Evolutionary conservation across 2,113 vertebrate species (phyloP).

Genomic region (Dissostichus mawsoni): DNA sequence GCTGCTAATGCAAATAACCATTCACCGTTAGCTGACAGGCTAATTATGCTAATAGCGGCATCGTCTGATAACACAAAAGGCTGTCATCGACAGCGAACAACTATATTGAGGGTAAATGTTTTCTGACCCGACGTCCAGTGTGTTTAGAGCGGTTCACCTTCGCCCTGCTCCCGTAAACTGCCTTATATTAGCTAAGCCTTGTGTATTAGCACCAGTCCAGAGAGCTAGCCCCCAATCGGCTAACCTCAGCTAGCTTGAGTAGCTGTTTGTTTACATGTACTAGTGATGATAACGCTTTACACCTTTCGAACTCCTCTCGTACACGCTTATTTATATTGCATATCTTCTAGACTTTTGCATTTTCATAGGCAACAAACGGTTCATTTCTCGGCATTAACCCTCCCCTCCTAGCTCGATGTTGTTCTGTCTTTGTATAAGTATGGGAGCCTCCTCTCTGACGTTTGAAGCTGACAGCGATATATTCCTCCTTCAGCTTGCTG

Average conservation of each 20-base stretch:
- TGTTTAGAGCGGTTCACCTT: background rate
- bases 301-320: background rate
- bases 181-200: conserved; percentile 41
- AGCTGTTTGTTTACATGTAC: conserved; percentile 74
- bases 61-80: background rate
- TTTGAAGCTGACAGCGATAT: background rate
- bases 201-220: conserved; percentile 36
- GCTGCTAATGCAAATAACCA: conserved; percentile 29
- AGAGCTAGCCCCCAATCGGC: conserved; percentile 56
- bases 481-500: conserved; percentile 28
- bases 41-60: conserved; percentile 35
- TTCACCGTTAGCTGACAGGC: conserved; percentile 47
- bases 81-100: conserved; percentile 15
- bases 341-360: background rate
- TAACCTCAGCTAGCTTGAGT: conserved; percentile 58
- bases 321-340: background rate
- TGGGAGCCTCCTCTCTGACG: conserved; percentile 29
- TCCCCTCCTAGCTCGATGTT: conserved; percentile 36
- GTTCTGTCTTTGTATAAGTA: conserved; percentile 69
- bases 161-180: background rate
- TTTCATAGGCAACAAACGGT: background rate
- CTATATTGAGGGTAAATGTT: background rate
- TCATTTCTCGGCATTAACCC: conserved; percentile 30
- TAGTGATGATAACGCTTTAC: background rate
- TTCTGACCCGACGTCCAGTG: background rate